phyloP scores from a whole-genome alignment of 2,113 vertebrate genomes.

The Corydoras sp. region DNA sequence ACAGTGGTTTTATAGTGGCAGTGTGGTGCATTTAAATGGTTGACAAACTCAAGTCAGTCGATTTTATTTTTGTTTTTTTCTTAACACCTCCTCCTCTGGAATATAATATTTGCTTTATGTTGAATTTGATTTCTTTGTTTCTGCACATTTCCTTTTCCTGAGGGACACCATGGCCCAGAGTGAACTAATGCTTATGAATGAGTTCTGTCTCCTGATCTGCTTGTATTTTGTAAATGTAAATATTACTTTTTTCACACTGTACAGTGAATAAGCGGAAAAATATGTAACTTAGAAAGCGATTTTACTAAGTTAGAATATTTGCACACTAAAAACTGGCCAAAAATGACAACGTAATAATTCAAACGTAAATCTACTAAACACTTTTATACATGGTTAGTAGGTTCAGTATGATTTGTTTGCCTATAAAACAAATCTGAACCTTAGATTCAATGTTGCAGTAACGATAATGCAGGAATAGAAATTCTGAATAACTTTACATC shows the following conservation, averaged over 20 bases:
- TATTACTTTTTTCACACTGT: conserved; percentile 42
- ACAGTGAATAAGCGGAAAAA: conserved; percentile 38
- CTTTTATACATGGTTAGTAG: too few relatives aligned
- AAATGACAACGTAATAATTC: conserved; percentile 16
- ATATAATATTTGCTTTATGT: too few relatives aligned
- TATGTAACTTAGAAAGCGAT: conserved; percentile 35
- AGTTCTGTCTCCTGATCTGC: conserved; percentile 27
- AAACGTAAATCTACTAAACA: not conserved
- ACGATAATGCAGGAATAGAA: too few relatives aligned
- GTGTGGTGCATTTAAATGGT: conserved; percentile 19
- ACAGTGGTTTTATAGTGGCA: not conserved
- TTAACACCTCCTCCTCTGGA: not conserved
- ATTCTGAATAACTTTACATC: too few relatives aligned
- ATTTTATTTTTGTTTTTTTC: conserved; percentile 3
- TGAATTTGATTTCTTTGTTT: not conserved
- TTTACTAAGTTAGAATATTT: conserved; percentile 33
- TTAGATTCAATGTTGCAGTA: too few relatives aligned
- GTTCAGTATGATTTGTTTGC: too few relatives aligned
- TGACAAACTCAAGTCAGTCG: conserved; percentile 6
- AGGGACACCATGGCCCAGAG: conserved; percentile 3
- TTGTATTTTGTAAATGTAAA: conserved; percentile 45
- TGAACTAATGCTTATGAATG: conserved; percentile 18
- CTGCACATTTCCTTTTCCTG: not conserved
- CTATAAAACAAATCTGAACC: too few relatives aligned
- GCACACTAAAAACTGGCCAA: conserved; percentile 14